Conservation (phyloP, 2,888 invertebrate genomes). For the Oeneis ivallda region DNA sequence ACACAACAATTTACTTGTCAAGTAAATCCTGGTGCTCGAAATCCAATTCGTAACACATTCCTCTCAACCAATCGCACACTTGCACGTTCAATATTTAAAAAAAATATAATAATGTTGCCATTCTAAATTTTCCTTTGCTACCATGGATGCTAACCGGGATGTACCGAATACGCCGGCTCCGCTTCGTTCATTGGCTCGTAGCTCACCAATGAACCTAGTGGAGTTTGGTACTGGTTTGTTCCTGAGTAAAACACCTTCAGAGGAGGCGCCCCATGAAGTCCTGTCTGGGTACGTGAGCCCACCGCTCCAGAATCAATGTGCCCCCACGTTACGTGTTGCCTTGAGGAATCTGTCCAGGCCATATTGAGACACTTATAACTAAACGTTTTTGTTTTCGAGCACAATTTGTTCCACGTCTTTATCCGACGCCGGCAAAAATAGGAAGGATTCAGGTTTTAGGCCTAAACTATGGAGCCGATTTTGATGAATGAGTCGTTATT, state of each 20-base stretch:
- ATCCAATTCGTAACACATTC: slow-evolving; percentile 14
- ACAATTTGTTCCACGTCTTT: neutral
- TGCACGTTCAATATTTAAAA: slow-evolving; percentile 24
- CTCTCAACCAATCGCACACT: slow-evolving; percentile 19
- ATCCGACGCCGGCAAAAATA: neutral
- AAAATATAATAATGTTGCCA: slow-evolving; percentile 58
- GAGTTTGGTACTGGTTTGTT: slow-evolving; percentile 97
- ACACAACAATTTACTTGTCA: neutral
- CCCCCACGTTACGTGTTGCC: slow-evolving; percentile 65
- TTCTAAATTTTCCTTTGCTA: slow-evolving; percentile 73
- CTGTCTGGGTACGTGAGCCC: slow-evolving; percentile 83
- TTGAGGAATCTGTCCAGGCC: slow-evolving; percentile 40
- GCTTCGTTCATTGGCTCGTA: slow-evolving; percentile 71
- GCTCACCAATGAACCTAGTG: slow-evolving; percentile 96
- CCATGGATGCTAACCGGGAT: slow-evolving; percentile 75
- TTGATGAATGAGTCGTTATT: no score
- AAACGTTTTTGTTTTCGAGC: neutral
- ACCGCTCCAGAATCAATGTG: slow-evolving; percentile 63
- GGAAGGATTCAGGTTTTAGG: no score
- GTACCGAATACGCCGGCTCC: slow-evolving; percentile 50
- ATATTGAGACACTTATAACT: neutral
- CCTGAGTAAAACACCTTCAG: slow-evolving; percentile 94
- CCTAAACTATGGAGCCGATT: no score
- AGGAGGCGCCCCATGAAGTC: slow-evolving; percentile 89
- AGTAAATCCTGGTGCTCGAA: slow-evolving; percentile 11